Percentiles rank a stretch among this genome's conserved stretches.
Conservation (phyloP, 2,888 invertebrate species). For the Beris chalybata region DNA sequence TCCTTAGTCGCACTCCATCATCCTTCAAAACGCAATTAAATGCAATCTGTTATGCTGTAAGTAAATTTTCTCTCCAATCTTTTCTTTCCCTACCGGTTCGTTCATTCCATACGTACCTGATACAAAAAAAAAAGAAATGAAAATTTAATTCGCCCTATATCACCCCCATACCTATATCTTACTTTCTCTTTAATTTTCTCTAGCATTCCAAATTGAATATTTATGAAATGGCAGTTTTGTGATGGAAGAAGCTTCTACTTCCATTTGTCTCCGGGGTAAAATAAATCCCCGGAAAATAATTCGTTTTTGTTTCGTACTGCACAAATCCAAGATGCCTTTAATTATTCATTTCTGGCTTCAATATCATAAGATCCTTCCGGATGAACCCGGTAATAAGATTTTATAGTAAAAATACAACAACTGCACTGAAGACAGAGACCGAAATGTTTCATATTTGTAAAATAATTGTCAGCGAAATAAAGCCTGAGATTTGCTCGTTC, state of each 20-base stretch:
- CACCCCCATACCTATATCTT: constrained; percentile 1
- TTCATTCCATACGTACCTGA: constrained; percentile 2
- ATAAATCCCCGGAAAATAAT: constrained; percentile 22
- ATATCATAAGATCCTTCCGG: constrained; percentile 10
- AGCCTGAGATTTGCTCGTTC: too few species aligned
- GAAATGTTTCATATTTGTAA: too few species aligned
- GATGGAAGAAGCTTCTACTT: background rate
- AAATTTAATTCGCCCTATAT: background rate
- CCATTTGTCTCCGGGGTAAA: constrained; percentile 15
- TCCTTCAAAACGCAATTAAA: constrained; percentile 14
- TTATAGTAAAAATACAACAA: background rate
- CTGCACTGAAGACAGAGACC: too few species aligned
- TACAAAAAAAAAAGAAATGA: background rate
- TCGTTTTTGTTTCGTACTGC: constrained; percentile 22
- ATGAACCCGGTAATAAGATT: constrained; percentile 10
- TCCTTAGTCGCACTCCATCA: background rate
- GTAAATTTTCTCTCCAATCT: background rate
- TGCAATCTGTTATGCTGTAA: constrained; percentile 11
- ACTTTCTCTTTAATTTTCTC: background rate
- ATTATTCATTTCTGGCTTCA: constrained; percentile 19
- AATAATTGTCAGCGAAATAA: too few species aligned
- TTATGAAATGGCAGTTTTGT: constrained; percentile 23
- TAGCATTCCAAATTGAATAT: constrained; percentile 14
- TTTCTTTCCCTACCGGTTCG: background rate
- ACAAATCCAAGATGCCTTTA: constrained; percentile 22